A percentile compares a stretch with the other conserved stretches of the same genome.
Evolutionary conservation across 2,797 vertebrate species (phyloP).

Genomic region (Gallinago stenura): DNA sequence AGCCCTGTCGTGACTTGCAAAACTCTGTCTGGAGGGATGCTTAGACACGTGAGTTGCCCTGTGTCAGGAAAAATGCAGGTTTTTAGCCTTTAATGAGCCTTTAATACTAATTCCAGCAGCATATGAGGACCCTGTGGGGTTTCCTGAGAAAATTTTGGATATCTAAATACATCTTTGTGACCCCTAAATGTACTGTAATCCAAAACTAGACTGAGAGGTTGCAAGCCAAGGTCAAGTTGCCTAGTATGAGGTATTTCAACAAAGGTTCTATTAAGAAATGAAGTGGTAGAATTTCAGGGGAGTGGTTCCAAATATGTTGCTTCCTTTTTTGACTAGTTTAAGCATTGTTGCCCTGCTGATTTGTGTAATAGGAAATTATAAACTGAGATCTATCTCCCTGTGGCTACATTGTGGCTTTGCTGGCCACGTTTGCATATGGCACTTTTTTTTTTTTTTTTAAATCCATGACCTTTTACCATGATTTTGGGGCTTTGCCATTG

Average conservation of each 20-base stretch:
- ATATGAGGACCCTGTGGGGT: background rate
- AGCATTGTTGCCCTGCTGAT: slow-evolving; percentile 1
- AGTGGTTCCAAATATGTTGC: background rate
- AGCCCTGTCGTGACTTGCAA: background rate
- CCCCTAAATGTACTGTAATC: background rate
- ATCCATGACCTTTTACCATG: background rate
- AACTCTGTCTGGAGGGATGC: background rate
- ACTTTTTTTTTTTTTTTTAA: background rate
- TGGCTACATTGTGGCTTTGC: background rate
- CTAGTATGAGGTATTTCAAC: background rate
- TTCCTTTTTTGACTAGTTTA: slow-evolving; percentile 25
- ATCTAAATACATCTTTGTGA: background rate
- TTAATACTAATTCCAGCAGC: background rate
- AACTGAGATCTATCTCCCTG: background rate
- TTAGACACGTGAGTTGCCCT: background rate
- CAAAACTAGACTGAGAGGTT: background rate
- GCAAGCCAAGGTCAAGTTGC: background rate
- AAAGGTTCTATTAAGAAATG: slow-evolving; percentile 33
- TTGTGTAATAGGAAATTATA: slow-evolving; percentile 3
- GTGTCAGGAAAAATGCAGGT: background rate
- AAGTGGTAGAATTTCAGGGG: slow-evolving; percentile 16
- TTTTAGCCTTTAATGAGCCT: background rate
- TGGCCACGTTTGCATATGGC: background rate
- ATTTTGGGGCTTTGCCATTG: background rate
- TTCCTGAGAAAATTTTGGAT: background rate